These are phyloP conservation scores for Tridacna crocea DNA, from an alignment of 2,888 invertebrate genomes.

Conservation along the genomic window DNA sequence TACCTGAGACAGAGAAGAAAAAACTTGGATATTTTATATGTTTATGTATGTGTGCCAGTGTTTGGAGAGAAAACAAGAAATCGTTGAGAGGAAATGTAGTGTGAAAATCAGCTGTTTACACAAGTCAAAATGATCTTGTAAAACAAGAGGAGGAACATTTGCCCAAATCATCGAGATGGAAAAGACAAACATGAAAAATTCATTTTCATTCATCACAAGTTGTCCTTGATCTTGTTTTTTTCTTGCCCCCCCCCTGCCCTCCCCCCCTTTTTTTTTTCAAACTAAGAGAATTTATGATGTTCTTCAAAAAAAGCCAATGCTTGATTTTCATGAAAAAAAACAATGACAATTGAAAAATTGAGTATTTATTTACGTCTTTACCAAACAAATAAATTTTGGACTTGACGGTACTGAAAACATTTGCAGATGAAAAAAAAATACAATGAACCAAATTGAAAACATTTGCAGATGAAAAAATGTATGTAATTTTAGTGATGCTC, in stretches of 20 bases:
- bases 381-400: too few relatives aligned
- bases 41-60: conserved; percentile 45
- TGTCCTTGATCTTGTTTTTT: neutral
- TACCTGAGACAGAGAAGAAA: conserved; percentile 18
- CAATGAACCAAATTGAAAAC: too few relatives aligned
- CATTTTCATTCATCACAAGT: conserved; percentile 4
- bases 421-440: too few relatives aligned
- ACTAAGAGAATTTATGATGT: too few relatives aligned
- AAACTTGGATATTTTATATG: conserved; percentile 39
- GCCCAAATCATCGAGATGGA: neutral
- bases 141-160: conserved; percentile 32
- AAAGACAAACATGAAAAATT: conserved; percentile 6
- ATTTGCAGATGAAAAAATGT: too few relatives aligned
- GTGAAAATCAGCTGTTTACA: conserved; percentile 57
- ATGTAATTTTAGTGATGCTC: too few relatives aligned
- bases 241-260: too few relatives aligned
- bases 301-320: too few relatives aligned
- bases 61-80: conserved; percentile 57
- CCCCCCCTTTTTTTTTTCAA: neutral
- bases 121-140: conserved; percentile 48
- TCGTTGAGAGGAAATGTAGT: conserved; percentile 57
- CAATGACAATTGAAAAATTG: too few relatives aligned
- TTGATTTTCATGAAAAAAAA: too few relatives aligned
- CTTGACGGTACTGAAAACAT: too few relatives aligned
- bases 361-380: too few relatives aligned